phyloP scores from a whole-genome alignment of 2,888 invertebrate genomes.

The Apamea monoglypha region DNA sequence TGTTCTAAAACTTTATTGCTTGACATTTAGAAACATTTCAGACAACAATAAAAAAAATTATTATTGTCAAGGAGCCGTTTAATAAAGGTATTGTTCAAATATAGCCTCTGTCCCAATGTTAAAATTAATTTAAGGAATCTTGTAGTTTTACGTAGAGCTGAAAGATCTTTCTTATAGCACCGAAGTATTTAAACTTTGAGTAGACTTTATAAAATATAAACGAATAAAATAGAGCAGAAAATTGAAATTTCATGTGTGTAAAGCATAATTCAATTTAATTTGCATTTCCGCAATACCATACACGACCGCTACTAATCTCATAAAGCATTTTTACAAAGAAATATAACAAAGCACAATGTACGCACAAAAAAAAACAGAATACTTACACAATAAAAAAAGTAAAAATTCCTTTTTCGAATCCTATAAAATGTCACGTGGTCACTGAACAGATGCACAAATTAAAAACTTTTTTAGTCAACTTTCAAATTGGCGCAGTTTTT shows the following conservation, averaged over 20 bases:
- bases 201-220: slow-evolving; percentile 4
- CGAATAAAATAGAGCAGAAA: slow-evolving; percentile 7
- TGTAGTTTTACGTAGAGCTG: neutral
- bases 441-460: slow-evolving; percentile 67
- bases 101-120: slow-evolving; percentile 13
- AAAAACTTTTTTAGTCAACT: slow-evolving; percentile 66
- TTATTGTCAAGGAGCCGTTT: slow-evolving; percentile 40
- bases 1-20: slow-evolving; percentile 27
- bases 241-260: neutral
- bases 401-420: slow-evolving; percentile 54
- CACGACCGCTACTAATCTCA: slow-evolving; percentile 39
- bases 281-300: slow-evolving; percentile 43
- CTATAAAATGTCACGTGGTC: slow-evolving; percentile 63
- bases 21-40: slow-evolving; percentile 48
- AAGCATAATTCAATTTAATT: slow-evolving; percentile 21
- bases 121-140: slow-evolving; percentile 8
- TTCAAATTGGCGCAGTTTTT: slow-evolving; percentile 66
- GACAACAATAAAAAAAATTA: slow-evolving; percentile 36
- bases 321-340: slow-evolving; percentile 51
- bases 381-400: slow-evolving; percentile 59
- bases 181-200: neutral
- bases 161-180: neutral
- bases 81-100: slow-evolving; percentile 33
- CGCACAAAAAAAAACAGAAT: slow-evolving; percentile 33
- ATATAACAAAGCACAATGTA: slow-evolving; percentile 59